Evolutionary conservation across 2,113 vertebrate species (phyloP), one percentile per base, ranked within the genome.

Genomic region (Ictalurus furcatus): DNA sequence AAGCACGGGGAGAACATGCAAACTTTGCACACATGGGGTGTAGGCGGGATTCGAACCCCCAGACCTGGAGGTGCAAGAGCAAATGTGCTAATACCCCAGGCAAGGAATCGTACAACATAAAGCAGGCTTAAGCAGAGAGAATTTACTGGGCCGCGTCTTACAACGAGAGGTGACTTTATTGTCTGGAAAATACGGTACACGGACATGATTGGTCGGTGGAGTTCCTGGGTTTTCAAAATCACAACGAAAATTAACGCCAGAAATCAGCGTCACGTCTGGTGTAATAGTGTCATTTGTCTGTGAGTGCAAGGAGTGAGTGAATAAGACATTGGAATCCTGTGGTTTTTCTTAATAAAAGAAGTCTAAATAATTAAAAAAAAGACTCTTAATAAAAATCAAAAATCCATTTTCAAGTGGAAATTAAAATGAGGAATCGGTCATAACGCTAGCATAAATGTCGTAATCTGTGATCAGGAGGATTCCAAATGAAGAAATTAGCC

Each of bases 351-450:
- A 17, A 30, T 54, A 17, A 80, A 80, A 17, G 52, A 56, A 80
- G 6, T n/a, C 16, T 80, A 56, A 80, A 80, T 30, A 56, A 30
- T 80, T 80, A 0, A 56, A 80, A 56, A 58, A 58, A 56, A 56
- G 6, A n/a, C 28, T 56, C 13, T 30, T 56, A 19, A 14, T 54
- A 16, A n/a, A 8, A 80, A 56, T 56, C 44, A 78, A 52, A 78
- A 92, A 93, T 94, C 93, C 93, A 92, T 93, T 91, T 89, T 92
- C 80, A 92, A 91, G 93, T 92, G 58, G 81, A 90, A 85, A 89
- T 74, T 14, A 69, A 89, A 67, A 88, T 52, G 58, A 76, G 25
- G 69, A 73, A 63, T 54, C 85, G 6, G 78, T 34, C 30, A 87
- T 95, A 90, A 93, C 59, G 40, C 19, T 7, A 34, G 5, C 4